Evolutionary conservation across 1,140 invertebrate species (phyloP).

Genomic region (Drosophila ironensis): DNA sequence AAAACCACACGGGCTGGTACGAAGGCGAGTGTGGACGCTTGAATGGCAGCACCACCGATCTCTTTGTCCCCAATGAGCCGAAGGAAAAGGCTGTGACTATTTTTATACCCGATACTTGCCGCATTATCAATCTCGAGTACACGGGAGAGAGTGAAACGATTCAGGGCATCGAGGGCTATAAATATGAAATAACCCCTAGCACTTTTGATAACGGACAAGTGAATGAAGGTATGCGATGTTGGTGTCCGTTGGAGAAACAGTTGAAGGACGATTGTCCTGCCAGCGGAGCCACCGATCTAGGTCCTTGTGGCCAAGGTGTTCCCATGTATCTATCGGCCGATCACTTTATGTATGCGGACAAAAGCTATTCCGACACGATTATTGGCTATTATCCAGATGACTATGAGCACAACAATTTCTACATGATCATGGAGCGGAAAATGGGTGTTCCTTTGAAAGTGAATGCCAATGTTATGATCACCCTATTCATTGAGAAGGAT

Average conservation of each 20-base stretch:
- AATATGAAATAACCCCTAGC: slow-evolving; percentile 84
- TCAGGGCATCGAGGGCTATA: slow-evolving; percentile 84
- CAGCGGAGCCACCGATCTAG: slow-evolving; percentile 85
- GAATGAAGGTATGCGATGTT: slow-evolving; percentile 84
- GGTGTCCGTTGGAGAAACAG: slow-evolving; percentile 74
- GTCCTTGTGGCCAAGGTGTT: slow-evolving; percentile 86
- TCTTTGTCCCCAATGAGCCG: slow-evolving; percentile 87
- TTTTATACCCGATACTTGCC: slow-evolving; percentile 88
- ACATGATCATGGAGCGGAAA: slow-evolving; percentile 88
- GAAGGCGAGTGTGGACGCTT: slow-evolving; percentile 85
- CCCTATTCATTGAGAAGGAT: slow-evolving; percentile 85
- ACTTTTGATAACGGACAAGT: slow-evolving; percentile 87
- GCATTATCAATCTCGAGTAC: slow-evolving; percentile 83
- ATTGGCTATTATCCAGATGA: slow-evolving; percentile 86
- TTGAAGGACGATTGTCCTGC: slow-evolving; percentile 81
- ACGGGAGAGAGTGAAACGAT: slow-evolving; percentile 69
- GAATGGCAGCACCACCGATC: slow-evolving; percentile 88
- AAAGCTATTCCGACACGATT: slow-evolving; percentile 85
- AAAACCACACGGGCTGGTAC: slow-evolving; percentile 84
- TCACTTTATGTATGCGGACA: slow-evolving; percentile 92
- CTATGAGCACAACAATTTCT: slow-evolving; percentile 87
- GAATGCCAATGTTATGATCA: slow-evolving; percentile 88
- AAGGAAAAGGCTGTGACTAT: slow-evolving; percentile 84
- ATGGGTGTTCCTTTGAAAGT: slow-evolving; percentile 88
- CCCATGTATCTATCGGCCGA: slow-evolving; percentile 92